These are phyloP conservation scores for Bolinopsis microptera DNA, from an alignment of 37 sponge, comb jelly and placozoan species.

Conservation along the genomic window DNA sequence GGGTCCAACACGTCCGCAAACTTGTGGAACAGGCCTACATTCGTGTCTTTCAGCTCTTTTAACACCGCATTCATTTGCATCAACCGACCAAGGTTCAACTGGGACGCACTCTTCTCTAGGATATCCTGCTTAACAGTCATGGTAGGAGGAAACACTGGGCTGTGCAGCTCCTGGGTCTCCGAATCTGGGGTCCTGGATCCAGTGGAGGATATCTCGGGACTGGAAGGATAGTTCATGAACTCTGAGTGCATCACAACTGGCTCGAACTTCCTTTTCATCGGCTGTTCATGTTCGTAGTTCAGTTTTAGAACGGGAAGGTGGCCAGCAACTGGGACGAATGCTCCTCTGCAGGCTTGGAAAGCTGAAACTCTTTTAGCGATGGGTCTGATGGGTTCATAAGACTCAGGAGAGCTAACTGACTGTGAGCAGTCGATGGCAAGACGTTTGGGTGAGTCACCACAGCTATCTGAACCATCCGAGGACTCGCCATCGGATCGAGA, in stretches of 20 bases:
- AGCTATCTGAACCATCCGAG: neutral
- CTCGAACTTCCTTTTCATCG: neutral
- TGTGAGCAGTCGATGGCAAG: neutral
- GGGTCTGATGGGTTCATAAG: neutral
- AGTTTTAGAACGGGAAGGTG: neutral
- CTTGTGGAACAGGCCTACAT: neutral
- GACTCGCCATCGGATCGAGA: neutral
- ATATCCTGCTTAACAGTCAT: neutral
- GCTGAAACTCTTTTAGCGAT: neutral
- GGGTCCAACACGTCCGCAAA: neutral
- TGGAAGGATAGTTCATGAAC: neutral
- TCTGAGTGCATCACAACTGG: neutral
- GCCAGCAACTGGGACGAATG: neutral
- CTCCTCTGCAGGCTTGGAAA: neutral
- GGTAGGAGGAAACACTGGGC: neutral
- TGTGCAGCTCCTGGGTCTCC: neutral
- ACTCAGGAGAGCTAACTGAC: neutral
- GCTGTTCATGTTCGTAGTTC: neutral
- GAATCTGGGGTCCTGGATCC: neutral
- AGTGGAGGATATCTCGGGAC: neutral
- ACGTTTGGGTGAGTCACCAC: neutral
- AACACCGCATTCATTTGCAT: neutral
- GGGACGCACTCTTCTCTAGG: neutral
- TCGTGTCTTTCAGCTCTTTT: neutral
- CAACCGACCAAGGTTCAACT: neutral